These are phyloP conservation scores for Bombus impatiens DNA, from an alignment of 1,140 invertebrate genomes.

Conservation along the genomic window DNA sequence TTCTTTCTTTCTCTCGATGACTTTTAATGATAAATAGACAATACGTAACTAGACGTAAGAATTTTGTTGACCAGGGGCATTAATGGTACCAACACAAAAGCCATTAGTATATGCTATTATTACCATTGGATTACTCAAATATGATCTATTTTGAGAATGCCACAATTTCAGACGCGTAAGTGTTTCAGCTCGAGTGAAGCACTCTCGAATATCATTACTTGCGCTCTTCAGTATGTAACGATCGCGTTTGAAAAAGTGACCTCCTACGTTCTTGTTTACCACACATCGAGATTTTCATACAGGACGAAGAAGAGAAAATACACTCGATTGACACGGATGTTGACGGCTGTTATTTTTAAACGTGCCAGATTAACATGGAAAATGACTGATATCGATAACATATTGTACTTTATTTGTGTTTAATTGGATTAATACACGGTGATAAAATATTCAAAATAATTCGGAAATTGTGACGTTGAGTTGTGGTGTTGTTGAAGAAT, in stretches of 20 bases:
- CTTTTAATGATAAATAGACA: neutral
- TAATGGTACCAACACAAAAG: neutral
- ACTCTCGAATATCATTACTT: neutral
- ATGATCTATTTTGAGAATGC: slow-evolving; percentile 5
- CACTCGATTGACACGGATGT: neutral
- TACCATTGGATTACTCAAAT: slow-evolving; percentile 1
- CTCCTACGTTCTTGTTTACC: neutral
- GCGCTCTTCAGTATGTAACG: neutral
- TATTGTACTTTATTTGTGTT: neutral
- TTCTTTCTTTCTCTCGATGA: neutral
- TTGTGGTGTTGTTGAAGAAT: neutral
- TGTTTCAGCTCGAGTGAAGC: neutral
- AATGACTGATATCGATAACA: too few relatives aligned
- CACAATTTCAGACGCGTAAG: neutral
- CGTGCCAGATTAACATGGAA: neutral
- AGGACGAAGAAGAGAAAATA: neutral
- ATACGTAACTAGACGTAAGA: neutral
- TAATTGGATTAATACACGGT: neutral
- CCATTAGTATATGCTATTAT: slow-evolving; percentile 19
- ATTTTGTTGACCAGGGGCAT: neutral
- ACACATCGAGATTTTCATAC: neutral
- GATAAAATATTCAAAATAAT: neutral
- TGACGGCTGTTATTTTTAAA: neutral
- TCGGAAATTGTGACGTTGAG: neutral
- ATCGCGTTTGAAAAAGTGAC: neutral